Evolutionary conservation across 2,888 invertebrate genomes (phyloP).

Genomic region (Steinernema scapterisci): DNA sequence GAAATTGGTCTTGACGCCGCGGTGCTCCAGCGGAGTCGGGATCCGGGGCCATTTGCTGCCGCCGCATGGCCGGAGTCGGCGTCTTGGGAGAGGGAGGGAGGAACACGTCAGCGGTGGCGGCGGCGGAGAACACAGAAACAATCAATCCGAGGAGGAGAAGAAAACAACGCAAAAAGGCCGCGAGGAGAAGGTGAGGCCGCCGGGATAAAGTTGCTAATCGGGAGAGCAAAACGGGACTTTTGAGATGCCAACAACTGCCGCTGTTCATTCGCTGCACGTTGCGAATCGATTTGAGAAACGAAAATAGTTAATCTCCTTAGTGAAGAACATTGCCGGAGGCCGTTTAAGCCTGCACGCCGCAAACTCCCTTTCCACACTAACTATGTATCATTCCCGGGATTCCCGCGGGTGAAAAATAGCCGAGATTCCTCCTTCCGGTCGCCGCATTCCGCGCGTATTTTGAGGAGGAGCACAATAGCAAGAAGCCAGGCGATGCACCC

Average conservation of each 20-base stretch:
- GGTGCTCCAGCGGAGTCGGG: neutral
- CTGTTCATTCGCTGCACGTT: neutral
- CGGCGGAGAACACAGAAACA: neutral
- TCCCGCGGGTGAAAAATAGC: neutral
- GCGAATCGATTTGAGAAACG: slow-evolving; percentile 16
- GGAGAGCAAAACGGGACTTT: slow-evolving; percentile 18
- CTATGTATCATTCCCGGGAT: neutral
- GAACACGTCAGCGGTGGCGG: neutral
- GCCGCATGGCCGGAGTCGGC: neutral
- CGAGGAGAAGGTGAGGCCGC: slow-evolving; percentile 8
- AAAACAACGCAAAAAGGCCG: slow-evolving; percentile 8
- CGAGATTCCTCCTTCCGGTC: neutral
- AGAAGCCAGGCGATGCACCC: neutral
- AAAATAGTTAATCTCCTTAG: slow-evolving; percentile 27
- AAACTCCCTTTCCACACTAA: neutral
- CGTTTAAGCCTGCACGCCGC: slow-evolving; percentile 12
- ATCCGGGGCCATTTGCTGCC: neutral
- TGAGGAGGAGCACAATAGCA: neutral
- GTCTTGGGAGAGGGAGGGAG: slow-evolving; percentile 16
- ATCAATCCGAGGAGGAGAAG: slow-evolving; percentile 15
- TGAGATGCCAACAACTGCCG: neutral
- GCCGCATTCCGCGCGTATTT: slow-evolving; percentile 6
- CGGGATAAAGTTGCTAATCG: neutral
- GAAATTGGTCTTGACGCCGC: neutral
- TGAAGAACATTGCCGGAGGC: slow-evolving; percentile 20